A percentile compares a stretch with the other conserved stretches of the same genome.
Evolutionary conservation across 1,140 invertebrate genomes (phyloP).

Genomic region (Plectrocnemia conspersa): DNA sequence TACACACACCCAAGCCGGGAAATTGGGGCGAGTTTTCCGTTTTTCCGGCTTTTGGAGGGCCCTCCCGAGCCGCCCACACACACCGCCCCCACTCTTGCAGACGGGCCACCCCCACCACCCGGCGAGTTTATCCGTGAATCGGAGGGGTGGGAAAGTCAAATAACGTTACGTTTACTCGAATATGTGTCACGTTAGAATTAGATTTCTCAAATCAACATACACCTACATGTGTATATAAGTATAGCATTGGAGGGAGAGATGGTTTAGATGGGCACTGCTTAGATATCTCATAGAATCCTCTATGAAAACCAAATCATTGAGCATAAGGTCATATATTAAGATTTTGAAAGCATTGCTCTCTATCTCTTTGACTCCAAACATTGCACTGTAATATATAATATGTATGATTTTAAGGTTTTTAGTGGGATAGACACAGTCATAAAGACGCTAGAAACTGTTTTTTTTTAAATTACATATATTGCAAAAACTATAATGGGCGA

Average conservation of each 20-base stretch:
- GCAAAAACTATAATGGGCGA: no score
- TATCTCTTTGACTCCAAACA: no score
- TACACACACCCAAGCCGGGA: constrained; percentile 2
- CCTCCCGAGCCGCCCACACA: neutral
- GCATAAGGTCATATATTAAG: no score
- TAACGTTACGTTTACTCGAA: constrained; percentile 14
- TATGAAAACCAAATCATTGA: no score
- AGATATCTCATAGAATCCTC: no score
- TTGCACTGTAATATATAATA: no score
- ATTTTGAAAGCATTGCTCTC: no score
- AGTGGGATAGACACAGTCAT: no score
- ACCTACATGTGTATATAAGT: neutral
- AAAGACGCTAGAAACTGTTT: no score
- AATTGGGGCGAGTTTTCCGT: constrained; percentile 25
- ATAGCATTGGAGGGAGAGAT: neutral
- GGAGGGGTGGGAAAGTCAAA: constrained; percentile 18
- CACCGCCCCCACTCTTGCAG: neutral
- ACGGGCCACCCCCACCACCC: neutral
- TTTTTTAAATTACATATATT: no score
- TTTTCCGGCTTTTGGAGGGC: constrained; percentile 24
- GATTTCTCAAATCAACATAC: constrained; percentile 8
- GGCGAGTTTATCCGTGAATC: constrained; percentile 17
- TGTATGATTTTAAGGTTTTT: no score
- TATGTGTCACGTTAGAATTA: constrained; percentile 20
- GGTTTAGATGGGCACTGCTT: neutral